Base-by-base conservation (phyloP, 2,888 invertebrate species). In the Xanthia togata region DNA sequence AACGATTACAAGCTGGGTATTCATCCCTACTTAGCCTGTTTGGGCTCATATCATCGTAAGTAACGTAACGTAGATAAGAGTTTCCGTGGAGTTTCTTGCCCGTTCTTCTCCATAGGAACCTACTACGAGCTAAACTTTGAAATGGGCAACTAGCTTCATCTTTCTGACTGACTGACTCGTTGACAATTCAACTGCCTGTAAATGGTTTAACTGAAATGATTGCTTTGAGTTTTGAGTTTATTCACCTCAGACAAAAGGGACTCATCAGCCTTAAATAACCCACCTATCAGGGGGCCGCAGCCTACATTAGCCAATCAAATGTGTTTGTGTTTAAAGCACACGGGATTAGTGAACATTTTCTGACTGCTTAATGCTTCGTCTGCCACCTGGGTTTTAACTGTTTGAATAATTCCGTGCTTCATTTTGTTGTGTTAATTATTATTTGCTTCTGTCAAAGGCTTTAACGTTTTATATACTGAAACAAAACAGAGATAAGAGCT, bases 201-300 rank as follows among this genome's bases (percentile, higher is more conserved):
- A 38, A 12, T 44, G n/a, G 55, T 55, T n/a, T n/a, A 55, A 55
- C 11, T 55, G 11, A n/a, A n/a, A n/a, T 55, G 12, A 55, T 55
- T 55, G 55, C n/a, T 12, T 55, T 55, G 55, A 55, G 50, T 23
- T 12, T 55, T 55, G 55, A 55, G 23, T 50, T 50, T 50, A 57
- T 78, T 67, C 23, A 78, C 8, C 53, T 44, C 53, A 70, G 35
- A 17, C 53, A 26, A 0, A 5, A 44, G 5, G n/a, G 23, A 44
- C 12, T 53, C 53, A 23, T n/a, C 12, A 44, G 59, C 14, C 20
- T 6, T 60, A 12, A 50, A 44, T 59, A 78, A 69, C 41, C 35
- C 31, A 31, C 50, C 50, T 38, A 80, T 80, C 78, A 79, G 50
- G 41, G 26, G 4, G 4, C 35, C 55, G 20, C 57, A 50, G 71